Evolutionary conservation across 2,797 vertebrate species (phyloP).

Genomic region (Enteromius fasciolatus): DNA sequence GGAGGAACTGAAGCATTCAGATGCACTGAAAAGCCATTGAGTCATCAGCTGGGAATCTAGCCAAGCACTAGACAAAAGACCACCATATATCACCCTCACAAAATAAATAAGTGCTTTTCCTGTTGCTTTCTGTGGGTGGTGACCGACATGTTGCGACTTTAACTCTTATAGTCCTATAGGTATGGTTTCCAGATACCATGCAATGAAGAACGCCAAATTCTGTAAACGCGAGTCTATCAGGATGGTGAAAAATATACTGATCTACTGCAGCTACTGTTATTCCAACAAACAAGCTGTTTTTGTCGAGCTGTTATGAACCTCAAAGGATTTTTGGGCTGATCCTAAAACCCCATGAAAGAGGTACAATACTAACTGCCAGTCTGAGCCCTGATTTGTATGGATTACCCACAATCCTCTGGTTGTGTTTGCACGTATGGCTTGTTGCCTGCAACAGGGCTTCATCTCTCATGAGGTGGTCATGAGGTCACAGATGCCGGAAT

Average conservation of each 20-base stretch:
- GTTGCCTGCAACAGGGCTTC: not conserved
- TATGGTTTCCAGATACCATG: not conserved
- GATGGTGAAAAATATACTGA: not conserved
- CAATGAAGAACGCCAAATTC: not conserved
- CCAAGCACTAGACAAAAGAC: not conserved
- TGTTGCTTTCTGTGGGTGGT: not conserved
- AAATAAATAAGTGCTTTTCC: not conserved
- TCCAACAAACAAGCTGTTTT: not conserved
- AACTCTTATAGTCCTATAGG: not conserved
- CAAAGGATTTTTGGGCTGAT: not conserved
- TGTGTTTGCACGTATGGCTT: not conserved
- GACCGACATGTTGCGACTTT: not conserved
- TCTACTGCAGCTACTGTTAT: not conserved
- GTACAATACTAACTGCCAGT: not conserved
- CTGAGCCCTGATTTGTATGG: slow-evolving; percentile 35
- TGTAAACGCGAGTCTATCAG: not conserved
- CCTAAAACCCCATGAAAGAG: not conserved
- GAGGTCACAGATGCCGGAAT: not conserved
- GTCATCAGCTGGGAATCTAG: slow-evolving; percentile 10
- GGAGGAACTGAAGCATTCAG: not conserved
- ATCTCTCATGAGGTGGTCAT: not conserved
- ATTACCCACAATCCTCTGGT: slow-evolving; percentile 44
- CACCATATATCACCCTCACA: not conserved
- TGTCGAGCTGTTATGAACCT: not conserved
- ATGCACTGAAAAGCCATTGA: not conserved